Percentiles rank a stretch among this genome's conserved stretches.
Conservation (phyloP, 2,888 invertebrate genomes). For the Nasonia oneida region DNA sequence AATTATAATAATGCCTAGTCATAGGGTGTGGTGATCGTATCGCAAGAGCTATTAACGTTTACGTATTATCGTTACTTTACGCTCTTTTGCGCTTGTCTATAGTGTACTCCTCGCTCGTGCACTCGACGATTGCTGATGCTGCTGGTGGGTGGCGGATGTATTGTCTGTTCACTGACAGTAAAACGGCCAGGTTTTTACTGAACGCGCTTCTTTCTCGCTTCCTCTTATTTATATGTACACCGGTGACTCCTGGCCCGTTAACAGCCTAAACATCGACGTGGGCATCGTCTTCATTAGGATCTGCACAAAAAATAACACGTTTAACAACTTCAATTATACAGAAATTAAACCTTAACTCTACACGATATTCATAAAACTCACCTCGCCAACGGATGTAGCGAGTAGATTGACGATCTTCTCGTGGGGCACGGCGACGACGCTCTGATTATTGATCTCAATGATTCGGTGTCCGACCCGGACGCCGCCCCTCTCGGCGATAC, state of each 20-base stretch:
- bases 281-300: constrained; percentile 99
- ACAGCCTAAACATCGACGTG: constrained; percentile 98
- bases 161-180: constrained; percentile 77
- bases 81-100: neutral
- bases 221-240: constrained; percentile 91
- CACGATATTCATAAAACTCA: constrained; percentile 78
- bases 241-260: constrained; percentile 99
- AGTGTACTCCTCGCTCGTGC: constrained; percentile 10
- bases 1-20: constrained; percentile 42
- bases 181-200: constrained; percentile 47
- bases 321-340: neutral
- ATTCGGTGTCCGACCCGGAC: constrained; percentile 99
- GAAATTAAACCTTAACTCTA: too few relatives aligned
- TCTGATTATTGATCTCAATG: constrained; percentile 99
- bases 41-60: neutral
- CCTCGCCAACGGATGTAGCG: constrained; percentile 99
- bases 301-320: constrained; percentile 81
- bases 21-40: constrained; percentile 13
- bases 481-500: constrained; percentile 99
- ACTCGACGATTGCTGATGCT: constrained; percentile 13
- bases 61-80: neutral
- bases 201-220: constrained; percentile 14
- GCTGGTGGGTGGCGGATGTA: constrained; percentile 71
- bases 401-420: constrained; percentile 99
- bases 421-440: constrained; percentile 99